Conservation (phyloP, 2,888 invertebrate species). For the Agrochola lota region DNA sequence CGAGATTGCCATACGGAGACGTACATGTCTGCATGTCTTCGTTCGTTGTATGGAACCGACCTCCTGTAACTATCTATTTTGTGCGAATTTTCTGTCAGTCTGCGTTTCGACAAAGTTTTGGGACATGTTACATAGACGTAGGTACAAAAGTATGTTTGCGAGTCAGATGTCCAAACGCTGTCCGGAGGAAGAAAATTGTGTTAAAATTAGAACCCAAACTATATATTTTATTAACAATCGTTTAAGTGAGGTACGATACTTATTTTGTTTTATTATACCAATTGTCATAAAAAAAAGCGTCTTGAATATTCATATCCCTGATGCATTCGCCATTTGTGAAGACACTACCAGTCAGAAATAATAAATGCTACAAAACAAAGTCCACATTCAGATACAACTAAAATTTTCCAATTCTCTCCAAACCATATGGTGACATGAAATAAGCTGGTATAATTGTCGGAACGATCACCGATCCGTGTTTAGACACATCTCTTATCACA, state of each 20-base stretch:
- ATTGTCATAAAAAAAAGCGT: background rate
- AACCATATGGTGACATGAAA: conserved; percentile 72
- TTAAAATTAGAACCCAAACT: background rate
- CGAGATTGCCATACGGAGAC: background rate
- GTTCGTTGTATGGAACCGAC: background rate
- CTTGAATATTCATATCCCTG: background rate
- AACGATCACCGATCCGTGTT: conserved; percentile 66
- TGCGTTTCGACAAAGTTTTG: background rate
- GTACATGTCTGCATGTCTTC: background rate
- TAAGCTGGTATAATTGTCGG: conserved; percentile 75
- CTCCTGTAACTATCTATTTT: conserved; percentile 6
- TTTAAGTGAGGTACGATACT: background rate
- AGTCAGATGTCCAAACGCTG: background rate
- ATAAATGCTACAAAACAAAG: background rate
- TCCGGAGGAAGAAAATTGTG: background rate
- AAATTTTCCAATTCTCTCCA: conserved; percentile 74
- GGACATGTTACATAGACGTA: background rate
- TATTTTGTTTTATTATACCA: background rate
- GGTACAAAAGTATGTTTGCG: background rate
- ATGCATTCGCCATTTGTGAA: background rate
- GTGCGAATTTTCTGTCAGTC: background rate
- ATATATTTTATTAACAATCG: background rate
- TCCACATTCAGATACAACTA: conserved; percentile 31
- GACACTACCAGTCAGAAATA: background rate
- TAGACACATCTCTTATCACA: conserved; percentile 66